Base-by-base conservation (phyloP, 2,797 vertebrate species). In the Petrocephalus schoutedeni region DNA sequence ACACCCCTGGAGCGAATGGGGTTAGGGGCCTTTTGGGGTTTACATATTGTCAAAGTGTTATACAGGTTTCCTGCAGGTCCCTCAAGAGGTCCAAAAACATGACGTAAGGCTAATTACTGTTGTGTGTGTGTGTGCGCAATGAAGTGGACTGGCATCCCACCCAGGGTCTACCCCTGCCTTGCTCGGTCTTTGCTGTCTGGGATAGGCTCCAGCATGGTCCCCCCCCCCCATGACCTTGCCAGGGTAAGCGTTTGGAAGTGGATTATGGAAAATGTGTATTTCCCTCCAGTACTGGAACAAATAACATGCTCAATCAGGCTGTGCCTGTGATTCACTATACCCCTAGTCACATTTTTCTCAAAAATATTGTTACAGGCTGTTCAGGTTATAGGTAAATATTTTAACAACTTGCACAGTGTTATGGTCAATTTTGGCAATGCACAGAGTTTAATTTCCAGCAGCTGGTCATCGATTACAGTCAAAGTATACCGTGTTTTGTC, bases 371-470 rank as follows among this genome's bases (percentile, higher is more conserved):
- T 36, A 36, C 71, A 77, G 45, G 71, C 41, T 77, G 71, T 45
- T 77, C 71, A 77, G 71, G 71, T 77, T 77, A 77, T 77, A 71
- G 71, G 41, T 45, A 77, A 77, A 77, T 16, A 77, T 77, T 77
- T 77, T 45, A 77, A 77, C 71, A 45, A 77, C 71, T 77, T 77
- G 19, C 71, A 45, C 36, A 77, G 41, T 77, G 16, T 49, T 77
- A 45, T 36, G 28, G 32, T 71, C 32, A 28, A 71, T 36, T 71
- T 71, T 36, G 28, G 64, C 28, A 36, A 12, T 71, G 64, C 64
- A 71, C 1, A 4, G 28, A 71, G 28, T 16, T 36, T 71, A 36
- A 71, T 36, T 71, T 71, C 64, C 28, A 71, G 64, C 64, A 71
- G 64, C 12, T 71, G 64, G 64, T 71, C 32, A 71, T 71, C 64